phyloP scores from a whole-genome alignment of 2,797 vertebrate species.

The Acanthopagrus latus region DNA sequence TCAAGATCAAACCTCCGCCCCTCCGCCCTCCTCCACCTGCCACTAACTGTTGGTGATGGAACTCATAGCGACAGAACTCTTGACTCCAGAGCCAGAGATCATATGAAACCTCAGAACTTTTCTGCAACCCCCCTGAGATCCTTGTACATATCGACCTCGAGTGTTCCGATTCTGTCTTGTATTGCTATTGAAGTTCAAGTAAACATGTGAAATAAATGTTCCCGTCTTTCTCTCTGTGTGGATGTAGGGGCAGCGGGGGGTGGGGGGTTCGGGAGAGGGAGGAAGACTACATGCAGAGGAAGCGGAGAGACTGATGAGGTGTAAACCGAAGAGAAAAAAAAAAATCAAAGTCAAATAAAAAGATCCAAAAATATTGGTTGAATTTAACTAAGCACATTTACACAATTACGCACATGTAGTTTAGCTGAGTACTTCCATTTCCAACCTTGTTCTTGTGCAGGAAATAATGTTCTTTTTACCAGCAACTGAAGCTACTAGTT shows the following conservation, averaged over 20 bases:
- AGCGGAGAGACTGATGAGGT: not conserved
- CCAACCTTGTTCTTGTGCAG: too few relatives aligned
- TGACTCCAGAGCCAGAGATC: conserved; percentile 78
- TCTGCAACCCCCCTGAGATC: conserved; percentile 73
- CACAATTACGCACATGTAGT: too few relatives aligned
- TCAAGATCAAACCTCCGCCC: conserved; percentile 70
- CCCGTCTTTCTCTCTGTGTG: conserved; percentile 62
- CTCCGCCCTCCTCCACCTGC: conserved; percentile 24
- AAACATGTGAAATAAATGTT: conserved; percentile 81
- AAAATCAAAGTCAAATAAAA: not conserved
- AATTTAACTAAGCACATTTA: not conserved
- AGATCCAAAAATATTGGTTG: not conserved
- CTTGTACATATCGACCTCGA: conserved; percentile 83
- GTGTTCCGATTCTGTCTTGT: conserved; percentile 85
- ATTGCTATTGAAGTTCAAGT: conserved; percentile 87
- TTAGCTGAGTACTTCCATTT: too few relatives aligned
- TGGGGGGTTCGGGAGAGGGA: not conserved
- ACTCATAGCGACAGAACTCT: conserved; percentile 71
- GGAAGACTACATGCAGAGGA: not conserved
- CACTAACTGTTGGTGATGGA: conserved; percentile 70
- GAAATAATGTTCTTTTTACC: too few relatives aligned
- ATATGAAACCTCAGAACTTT: conserved; percentile 81
- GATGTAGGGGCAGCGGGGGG: conserved; percentile 4
- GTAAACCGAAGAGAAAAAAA: conserved; percentile 1
- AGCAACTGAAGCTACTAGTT: too few relatives aligned